Evolutionary conservation across 2,797 vertebrate genomes (phyloP).

Genomic region (Pipistrellus pipistrellus): DNA sequence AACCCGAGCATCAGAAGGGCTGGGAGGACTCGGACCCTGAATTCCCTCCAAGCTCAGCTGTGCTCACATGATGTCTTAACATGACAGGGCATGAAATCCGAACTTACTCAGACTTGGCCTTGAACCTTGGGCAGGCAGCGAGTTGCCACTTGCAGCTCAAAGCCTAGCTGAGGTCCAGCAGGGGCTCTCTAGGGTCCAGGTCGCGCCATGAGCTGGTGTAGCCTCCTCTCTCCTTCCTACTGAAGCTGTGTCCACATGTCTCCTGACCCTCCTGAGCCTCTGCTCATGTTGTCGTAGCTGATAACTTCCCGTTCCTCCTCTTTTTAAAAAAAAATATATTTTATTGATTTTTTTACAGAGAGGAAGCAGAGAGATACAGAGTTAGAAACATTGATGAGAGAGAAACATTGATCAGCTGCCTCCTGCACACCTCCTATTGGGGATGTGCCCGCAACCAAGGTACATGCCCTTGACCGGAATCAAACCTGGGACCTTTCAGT

Average conservation of each 20-base stretch:
- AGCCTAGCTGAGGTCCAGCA: background rate
- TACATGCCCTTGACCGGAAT: too few relatives aligned
- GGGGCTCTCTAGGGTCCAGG: background rate
- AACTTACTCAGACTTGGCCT: background rate
- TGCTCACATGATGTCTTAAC: background rate
- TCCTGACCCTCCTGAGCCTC: background rate
- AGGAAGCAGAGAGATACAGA: too few relatives aligned
- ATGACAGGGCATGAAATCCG: fast-evolving
- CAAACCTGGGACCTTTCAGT: too few relatives aligned
- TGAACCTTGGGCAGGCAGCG: background rate
- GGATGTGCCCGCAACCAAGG: too few relatives aligned
- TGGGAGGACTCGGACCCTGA: background rate
- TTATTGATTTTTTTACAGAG: too few relatives aligned
- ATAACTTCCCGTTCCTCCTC: background rate
- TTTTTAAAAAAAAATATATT: too few relatives aligned
- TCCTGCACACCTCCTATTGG: too few relatives aligned
- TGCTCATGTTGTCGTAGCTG: background rate
- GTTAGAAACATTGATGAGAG: too few relatives aligned
- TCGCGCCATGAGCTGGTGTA: fast-evolving
- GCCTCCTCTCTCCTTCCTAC: background rate
- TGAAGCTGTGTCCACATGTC: background rate
- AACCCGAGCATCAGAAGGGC: too few relatives aligned
- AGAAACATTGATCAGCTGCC: too few relatives aligned
- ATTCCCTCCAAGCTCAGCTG: too few relatives aligned
- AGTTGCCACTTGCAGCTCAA: background rate